A percentile compares a stretch with the other conserved stretches of the same genome.
Conservation (phyloP, 2,113 vertebrate species). For the Merops nubicus region DNA sequence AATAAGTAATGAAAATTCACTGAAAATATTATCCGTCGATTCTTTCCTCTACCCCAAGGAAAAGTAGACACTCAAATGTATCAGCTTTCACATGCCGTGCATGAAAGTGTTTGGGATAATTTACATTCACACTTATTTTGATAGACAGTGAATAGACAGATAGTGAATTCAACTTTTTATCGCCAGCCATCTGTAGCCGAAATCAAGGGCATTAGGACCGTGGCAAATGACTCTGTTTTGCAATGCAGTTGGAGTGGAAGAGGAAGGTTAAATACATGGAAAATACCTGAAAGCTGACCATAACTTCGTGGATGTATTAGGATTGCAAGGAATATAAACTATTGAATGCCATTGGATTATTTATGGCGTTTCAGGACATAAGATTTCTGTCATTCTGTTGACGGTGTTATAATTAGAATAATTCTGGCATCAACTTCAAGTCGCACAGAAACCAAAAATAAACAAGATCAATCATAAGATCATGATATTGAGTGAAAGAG, state of each 20-base stretch:
- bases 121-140: slow-evolving; percentile 45
- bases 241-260: not conserved
- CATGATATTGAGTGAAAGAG: slow-evolving; percentile 20
- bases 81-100: not conserved
- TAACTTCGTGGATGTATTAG: not conserved
- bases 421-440: slow-evolving; percentile 7
- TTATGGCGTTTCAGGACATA: slow-evolving; percentile 26
- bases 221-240: not conserved
- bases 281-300: not conserved
- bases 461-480: slow-evolving; percentile 47
- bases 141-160: slow-evolving; percentile 32
- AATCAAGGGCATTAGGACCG: not conserved
- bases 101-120: slow-evolving; percentile 20
- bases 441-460: slow-evolving; percentile 44
- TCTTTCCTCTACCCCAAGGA: not conserved
- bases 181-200: slow-evolving; percentile 28
- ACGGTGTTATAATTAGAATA: slow-evolving; percentile 53
- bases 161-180: slow-evolving; percentile 17
- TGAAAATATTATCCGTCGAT: not conserved
- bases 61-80: not conserved
- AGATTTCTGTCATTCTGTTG: slow-evolving; percentile 51
- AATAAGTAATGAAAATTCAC: not conserved
- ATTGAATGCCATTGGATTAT: slow-evolving; percentile 13
- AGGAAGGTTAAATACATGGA: not conserved
- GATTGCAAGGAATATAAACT: not conserved